Conservation (phyloP, 1,140 invertebrate genomes). For the Drosophila eugracilis region DNA sequence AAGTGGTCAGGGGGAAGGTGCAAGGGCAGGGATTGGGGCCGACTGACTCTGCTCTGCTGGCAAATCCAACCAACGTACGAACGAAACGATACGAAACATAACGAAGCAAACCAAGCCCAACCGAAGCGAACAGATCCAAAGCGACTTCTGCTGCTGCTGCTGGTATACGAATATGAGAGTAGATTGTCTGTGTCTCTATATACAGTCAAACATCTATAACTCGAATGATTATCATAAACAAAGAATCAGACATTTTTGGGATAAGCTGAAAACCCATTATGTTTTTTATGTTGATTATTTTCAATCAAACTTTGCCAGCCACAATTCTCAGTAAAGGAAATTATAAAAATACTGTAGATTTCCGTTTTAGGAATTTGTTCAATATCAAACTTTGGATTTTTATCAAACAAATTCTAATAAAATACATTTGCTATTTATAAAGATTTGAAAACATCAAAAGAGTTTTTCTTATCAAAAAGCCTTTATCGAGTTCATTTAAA, state of each 20-base stretch:
- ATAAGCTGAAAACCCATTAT: background rate
- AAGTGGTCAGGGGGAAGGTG: constrained; percentile 30
- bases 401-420: no score
- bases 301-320: no score
- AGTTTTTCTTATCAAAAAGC: no score
- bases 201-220: constrained; percentile 24
- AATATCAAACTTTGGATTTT: no score
- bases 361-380: no score
- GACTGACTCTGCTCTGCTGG: constrained; percentile 48
- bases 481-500: no score
- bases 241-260: background rate
- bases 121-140: constrained; percentile 41
- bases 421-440: no score
- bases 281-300: background rate
- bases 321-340: no score
- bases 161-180: constrained; percentile 35
- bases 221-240: background rate
- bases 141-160: constrained; percentile 47
- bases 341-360: no score
- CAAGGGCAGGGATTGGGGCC: constrained; percentile 14
- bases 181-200: constrained; percentile 19
- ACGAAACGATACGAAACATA: constrained; percentile 19
- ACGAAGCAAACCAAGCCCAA: constrained; percentile 35
- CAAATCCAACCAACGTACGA: constrained; percentile 27
- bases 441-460: no score